Conservation (phyloP, 1,140 invertebrate genomes). For the Diachasmimorpha longicaudata region DNA sequence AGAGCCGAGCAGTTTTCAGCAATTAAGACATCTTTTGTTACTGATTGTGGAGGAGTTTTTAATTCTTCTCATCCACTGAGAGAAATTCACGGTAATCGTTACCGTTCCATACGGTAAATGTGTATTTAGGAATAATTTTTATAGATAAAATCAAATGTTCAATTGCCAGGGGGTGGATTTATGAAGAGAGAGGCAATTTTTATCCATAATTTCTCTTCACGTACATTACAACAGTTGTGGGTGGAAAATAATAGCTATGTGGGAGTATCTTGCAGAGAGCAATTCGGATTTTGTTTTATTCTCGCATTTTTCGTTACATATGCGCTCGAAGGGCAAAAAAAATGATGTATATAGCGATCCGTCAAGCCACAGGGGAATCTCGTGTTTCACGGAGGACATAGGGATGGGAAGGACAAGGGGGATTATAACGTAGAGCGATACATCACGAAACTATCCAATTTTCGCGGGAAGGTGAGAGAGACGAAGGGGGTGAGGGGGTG, state of each 20-base stretch:
- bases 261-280: too few species aligned
- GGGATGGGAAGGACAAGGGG: slow-evolving; percentile 11
- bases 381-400: neutral
- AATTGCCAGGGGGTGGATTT: too few species aligned
- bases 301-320: neutral
- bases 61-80: too few species aligned
- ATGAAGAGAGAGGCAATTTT: too few species aligned
- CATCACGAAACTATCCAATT: slow-evolving; percentile 34
- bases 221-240: too few species aligned
- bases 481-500: neutral
- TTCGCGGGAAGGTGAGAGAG: slow-evolving; percentile 11
- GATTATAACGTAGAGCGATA: slow-evolving; percentile 26
- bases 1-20: slow-evolving; percentile 10
- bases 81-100: too few species aligned
- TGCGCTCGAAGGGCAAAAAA: neutral
- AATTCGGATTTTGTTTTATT: neutral
- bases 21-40: slow-evolving; percentile 30
- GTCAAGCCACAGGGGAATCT: slow-evolving; percentile 7
- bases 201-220: too few species aligned
- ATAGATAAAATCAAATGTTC: too few species aligned
- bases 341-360: neutral
- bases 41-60: neutral
- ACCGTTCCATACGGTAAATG: too few species aligned
- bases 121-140: too few species aligned
- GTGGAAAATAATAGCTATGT: too few species aligned